A percentile compares a stretch with the other conserved stretches of the same genome.
Conservation (phyloP, 2,113 vertebrate genomes). For the Alectura lathami region DNA sequence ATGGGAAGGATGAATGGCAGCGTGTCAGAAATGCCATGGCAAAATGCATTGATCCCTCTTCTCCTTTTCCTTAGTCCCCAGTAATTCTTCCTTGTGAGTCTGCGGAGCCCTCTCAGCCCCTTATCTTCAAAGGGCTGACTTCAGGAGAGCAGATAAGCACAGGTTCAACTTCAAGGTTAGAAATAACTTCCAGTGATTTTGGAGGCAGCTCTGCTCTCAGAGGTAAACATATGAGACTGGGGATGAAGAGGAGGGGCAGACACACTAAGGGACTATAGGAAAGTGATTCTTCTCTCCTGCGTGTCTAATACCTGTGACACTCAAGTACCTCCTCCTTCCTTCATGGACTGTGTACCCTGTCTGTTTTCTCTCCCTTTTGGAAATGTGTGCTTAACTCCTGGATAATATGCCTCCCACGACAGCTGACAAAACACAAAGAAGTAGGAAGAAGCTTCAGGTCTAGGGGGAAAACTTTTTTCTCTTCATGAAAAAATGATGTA, state of each 20-base stretch:
- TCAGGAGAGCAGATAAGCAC: neutral
- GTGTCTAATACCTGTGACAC: neutral
- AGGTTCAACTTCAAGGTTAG: neutral
- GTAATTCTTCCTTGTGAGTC: rapidly evolving
- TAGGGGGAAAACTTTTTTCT: neutral
- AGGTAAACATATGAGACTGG: neutral
- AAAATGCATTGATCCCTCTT: rapidly evolving
- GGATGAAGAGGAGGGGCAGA: neutral
- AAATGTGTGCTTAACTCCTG: constrained; percentile 17
- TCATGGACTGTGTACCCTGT: neutral
- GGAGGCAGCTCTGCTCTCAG: neutral
- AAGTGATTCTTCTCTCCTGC: neutral
- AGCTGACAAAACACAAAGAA: constrained; percentile 48
- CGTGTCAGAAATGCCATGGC: neutral
- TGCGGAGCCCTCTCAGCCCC: neutral
- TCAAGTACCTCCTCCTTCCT: neutral
- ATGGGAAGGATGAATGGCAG: neutral
- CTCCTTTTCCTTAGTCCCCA: neutral
- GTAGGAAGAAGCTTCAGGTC: neutral
- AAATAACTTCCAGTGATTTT: neutral
- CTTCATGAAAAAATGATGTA: constrained; percentile 15
- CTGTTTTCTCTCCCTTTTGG: constrained; percentile 24
- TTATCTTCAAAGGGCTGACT: neutral
- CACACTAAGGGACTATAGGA: neutral
- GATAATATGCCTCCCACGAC: neutral